Evolutionary conservation across 2,797 vertebrate genomes (phyloP), one percentile per base, ranked within the genome.

Genomic region (Urophycis tenuis): DNA sequence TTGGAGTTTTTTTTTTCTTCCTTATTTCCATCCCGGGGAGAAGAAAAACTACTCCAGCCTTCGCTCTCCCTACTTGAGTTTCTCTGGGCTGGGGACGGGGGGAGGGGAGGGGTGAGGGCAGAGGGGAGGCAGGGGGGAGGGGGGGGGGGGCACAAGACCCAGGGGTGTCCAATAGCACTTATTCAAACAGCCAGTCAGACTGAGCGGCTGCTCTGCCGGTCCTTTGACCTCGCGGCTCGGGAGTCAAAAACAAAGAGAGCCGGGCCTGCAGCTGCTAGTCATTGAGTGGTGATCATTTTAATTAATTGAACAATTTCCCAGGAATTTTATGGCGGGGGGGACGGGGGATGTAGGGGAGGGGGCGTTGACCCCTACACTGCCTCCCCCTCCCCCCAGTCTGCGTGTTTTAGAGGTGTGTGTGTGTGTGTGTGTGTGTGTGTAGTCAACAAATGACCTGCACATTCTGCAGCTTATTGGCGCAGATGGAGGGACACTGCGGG

Each of bases 121-220:
- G 78, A 81, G 87, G 83, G 80, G 41, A 6, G 41, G 14, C 6
- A 12, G 39, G 84, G 81, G 87, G 85, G 86, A 81, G 78, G 79
- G 85, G 79, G 78, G 81, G 87, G 83, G 80, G 60, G 33, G 8
- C n/a, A 22, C 17, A n/a, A 92, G 91, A 85, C 88, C 88, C 93
- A 78, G 74, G 90, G 91, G 95, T 95, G 96, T 98, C 94, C 86
- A 93, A 94, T 96, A 92, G 89, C 95, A 95, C 92, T 93, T 96
- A 95, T 92, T 97, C 93, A 96, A 96, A 96, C 95, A 94, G 89
- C 84, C 92, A 88, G 87, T 94, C 95, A 98, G 96, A 97, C 95
- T 95, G 74, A 88, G 94, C 45, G 95, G 94, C 95, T 95, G 92
- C 94, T 92, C 92, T 92, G 83, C 76, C 81, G 76, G 95, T 95